Percentiles rank a stretch among this genome's conserved stretches.
phyloP scores from a whole-genome alignment of 2,797 vertebrate genomes.

The Molossus molossus region DNA sequence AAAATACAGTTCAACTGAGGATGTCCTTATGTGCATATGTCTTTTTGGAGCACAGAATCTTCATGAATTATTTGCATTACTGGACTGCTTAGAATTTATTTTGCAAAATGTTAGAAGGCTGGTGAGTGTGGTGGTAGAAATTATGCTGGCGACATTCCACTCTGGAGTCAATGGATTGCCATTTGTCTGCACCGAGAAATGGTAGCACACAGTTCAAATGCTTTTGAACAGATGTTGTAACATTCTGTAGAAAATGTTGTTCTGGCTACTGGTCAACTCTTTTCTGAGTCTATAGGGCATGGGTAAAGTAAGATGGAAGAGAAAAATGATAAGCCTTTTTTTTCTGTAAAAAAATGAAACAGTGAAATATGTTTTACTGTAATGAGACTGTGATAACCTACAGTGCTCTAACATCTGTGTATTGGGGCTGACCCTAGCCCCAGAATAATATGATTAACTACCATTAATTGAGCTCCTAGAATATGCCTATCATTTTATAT shows the following conservation, averaged over 20 bases:
- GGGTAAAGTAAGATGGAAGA: conserved; percentile 19
- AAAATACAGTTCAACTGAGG: not conserved
- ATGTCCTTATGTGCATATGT: conserved; percentile 58
- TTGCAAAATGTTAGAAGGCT: conserved; percentile 57
- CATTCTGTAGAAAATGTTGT: conserved; percentile 53
- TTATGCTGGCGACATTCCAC: conserved; percentile 23
- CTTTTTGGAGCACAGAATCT: conserved; percentile 53
- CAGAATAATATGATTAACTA: not conserved
- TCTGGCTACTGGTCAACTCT: conserved; percentile 47
- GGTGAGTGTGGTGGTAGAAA: conserved; percentile 8
- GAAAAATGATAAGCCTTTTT: not conserved
- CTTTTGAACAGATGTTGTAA: conserved; percentile 61
- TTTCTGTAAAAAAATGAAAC: not conserved
- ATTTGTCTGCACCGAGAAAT: conserved; percentile 66
- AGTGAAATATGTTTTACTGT: not conserved
- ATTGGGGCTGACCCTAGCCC: not conserved
- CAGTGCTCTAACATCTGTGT: not conserved
- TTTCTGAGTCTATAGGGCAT: conserved; percentile 22
- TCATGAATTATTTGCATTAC: conserved; percentile 77
- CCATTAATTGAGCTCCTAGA: not conserved
- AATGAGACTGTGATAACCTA: not conserved
- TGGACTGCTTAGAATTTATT: conserved; percentile 69
- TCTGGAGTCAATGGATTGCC: conserved; percentile 34
- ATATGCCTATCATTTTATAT: not conserved
- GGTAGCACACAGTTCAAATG: conserved; percentile 3